Base-by-base conservation (phyloP, 1,140 invertebrate species). In the Ceratoteleas bidentatus region DNA sequence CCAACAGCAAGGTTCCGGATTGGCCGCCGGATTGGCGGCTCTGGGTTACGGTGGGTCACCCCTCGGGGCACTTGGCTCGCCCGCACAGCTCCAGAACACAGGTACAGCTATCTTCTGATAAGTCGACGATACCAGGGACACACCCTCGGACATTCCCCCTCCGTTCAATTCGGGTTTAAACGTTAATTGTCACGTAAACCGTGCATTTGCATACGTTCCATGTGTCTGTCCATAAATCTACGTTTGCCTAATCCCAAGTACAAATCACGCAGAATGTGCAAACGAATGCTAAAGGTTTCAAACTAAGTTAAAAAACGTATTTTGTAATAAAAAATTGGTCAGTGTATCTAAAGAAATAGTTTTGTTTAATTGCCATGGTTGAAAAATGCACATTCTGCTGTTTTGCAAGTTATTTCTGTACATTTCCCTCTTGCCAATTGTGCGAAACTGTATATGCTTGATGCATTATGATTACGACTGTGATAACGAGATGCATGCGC, bases 71-170 rank as follows among this genome's bases (percentile, higher is more conserved):
- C 86, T 92, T 34, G 91, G 91, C 81, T 92, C 91, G 49, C 91
- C 91, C 14, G 91, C 91, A 70, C 91, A 91, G 86, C 89, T 92
- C 32, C 91, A 91, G 78, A 91, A 87, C 74, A 90, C 91, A 92
- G 91, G 91, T 92, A 92, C 76, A 76, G 78, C 61, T 56, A 61
- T 43, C 54, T 70, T 80, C 57, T 64, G 33, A 77, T 81, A 74
- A 70, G 69, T 52, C 62, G 76, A 70, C 43, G 74, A 47, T 68
- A 70, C 68, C 70, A 72, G 75, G 70, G 70, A 76, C 54, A 49
- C 49, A 57, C 57, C 14, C 60, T 62, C 36, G 70, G 64, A 61
- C 24, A 70, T 36, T 47, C 78, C 24, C 24, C 24, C 24, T 4
- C 24, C 24, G 1, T 4, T 85, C 13, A 24, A 50, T 65, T 50